Evolutionary conservation across 2,113 vertebrate genomes (phyloP), one percentile per base, ranked within the genome.

Genomic region (Aegotheles bennettii): DNA sequence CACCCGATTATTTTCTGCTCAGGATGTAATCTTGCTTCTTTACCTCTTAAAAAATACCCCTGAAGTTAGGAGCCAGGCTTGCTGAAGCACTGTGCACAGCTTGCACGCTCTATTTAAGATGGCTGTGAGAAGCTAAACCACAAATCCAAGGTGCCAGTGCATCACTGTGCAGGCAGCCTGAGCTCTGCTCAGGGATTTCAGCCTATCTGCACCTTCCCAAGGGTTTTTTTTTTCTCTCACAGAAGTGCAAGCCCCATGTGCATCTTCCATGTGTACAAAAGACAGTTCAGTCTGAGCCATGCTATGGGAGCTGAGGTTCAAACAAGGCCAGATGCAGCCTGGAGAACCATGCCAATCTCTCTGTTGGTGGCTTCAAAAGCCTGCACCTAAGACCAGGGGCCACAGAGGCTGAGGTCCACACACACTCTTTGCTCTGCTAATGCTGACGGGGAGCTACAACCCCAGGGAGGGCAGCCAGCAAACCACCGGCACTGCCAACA

Each of bases 381-480:
- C 51, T 2, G 0, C 8, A 28, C 14, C 12, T 11, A 3, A 69
- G 29, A 47, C 7, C 5, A 2, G 8, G 17, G 12, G 3, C 61
- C 5, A 3, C 1, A 4, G 21, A 26, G 16, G 7, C 64, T 53
- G 59, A 82, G 31, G 8, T 35, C 16, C 0, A 0, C 36, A 8
- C 51, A n/a, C n/a, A n/a, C n/a, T n/a, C n/a, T 8, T 18, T 5
- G 13, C 45, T n/a, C 69, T 48, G 82, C 29, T 16, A n/a, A 28
- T 1, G 0, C 51, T 57, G 31, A 54, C 3, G 7, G 25, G 10
- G 56, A 94, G 54, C 21, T 48, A 28, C 59, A 65, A 28, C 28
- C 50, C 54, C 54, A 3, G 5, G 6, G 76, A 50, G 38, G 14
- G 67, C 76, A 75, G 76, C 85, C 85, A 83, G 76, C 48, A 68